Percentiles rank a stretch among this genome's conserved stretches.
Conservation (phyloP, 2,113 vertebrate genomes). For the Thomomys bottae region DNA sequence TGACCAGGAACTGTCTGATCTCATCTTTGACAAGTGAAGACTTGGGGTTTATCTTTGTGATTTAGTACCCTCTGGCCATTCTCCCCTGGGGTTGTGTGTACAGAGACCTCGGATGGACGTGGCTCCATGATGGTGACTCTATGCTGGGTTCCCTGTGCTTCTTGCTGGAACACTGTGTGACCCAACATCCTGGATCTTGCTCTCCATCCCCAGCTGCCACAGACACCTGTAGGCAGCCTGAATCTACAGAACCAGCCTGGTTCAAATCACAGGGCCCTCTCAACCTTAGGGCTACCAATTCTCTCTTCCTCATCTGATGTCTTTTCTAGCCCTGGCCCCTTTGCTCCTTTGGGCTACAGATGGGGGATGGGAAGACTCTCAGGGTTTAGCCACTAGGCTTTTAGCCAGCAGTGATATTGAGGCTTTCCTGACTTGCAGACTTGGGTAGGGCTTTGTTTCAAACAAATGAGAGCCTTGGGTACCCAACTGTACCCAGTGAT, state of each 20-base stretch:
- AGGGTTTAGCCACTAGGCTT: no score
- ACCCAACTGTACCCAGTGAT: background rate
- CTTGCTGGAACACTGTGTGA: background rate
- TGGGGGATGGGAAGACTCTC: no score
- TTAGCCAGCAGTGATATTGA: no score
- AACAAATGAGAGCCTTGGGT: background rate
- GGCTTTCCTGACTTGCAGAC: background rate
- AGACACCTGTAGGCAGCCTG: background rate
- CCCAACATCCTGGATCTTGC: background rate
- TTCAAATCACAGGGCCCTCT: no score
- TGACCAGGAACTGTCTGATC: background rate
- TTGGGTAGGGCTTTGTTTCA: background rate
- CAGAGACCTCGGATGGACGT: background rate
- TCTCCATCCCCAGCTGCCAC: background rate
- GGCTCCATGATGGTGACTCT: rapidly evolving
- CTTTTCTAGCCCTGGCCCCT: background rate
- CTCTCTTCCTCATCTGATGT: no score
- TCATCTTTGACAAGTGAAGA: background rate
- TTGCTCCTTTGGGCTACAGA: background rate
- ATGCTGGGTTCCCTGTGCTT: background rate
- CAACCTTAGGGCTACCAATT: background rate
- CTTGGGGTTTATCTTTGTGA: background rate
- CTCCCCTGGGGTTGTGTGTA: background rate
- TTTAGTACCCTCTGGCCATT: background rate
- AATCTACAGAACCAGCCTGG: background rate